phyloP scores from a whole-genome alignment of 2,113 vertebrate genomes.

The Vombatus ursinus region DNA sequence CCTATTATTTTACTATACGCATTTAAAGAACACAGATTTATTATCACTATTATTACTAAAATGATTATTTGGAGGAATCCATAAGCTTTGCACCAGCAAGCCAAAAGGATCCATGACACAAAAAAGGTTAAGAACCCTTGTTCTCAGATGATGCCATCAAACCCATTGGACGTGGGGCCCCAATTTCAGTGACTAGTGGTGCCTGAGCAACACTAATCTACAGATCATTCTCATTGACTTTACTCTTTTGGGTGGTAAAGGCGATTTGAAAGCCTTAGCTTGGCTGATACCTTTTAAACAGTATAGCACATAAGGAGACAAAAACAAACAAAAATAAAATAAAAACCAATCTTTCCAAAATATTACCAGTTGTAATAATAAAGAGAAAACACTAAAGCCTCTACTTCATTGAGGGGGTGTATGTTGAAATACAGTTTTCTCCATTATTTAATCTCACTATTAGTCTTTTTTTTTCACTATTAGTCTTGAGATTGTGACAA shows the following conservation, averaged over 20 bases:
- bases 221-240: background rate
- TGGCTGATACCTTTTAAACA: background rate
- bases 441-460: constrained; percentile 40
- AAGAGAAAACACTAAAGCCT: background rate
- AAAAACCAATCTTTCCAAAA: background rate
- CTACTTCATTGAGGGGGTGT: background rate
- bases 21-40: background rate
- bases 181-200: background rate
- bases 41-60: background rate
- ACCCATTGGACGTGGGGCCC: background rate
- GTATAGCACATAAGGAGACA: background rate
- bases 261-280: background rate
- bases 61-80: background rate
- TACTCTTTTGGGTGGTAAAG: background rate
- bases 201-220: background rate
- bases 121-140: background rate
- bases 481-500: constrained; percentile 14
- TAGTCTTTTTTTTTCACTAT: background rate
- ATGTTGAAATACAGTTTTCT: background rate
- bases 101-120: background rate
- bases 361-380: background rate
- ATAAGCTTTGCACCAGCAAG: background rate
- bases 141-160: background rate
- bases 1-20: background rate
- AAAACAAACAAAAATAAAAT: background rate